A percentile compares a stretch with the other conserved stretches of the same genome.
phyloP scores from a whole-genome alignment of 1,140 invertebrate species.

The Drosophila sucinea region DNA sequence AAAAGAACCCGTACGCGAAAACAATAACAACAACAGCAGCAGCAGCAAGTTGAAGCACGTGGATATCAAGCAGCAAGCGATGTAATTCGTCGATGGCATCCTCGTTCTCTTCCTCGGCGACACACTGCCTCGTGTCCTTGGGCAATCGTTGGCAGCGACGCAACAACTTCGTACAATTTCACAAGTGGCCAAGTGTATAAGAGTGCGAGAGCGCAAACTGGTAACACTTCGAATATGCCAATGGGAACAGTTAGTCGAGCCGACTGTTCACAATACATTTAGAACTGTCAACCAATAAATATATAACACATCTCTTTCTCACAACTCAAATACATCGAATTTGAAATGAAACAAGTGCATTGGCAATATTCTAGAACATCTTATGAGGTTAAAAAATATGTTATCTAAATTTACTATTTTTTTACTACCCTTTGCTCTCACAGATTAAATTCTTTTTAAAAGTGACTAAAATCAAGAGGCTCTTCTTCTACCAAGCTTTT shows the following conservation, averaged over 20 bases:
- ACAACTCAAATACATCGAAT: no score
- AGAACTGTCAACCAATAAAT: no score
- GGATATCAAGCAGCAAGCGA: slow-evolving; percentile 50
- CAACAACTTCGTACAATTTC: slow-evolving; percentile 34
- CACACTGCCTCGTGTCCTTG: slow-evolving; percentile 37
- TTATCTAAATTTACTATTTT: no score
- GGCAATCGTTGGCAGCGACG: slow-evolving; percentile 67
- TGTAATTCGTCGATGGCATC: slow-evolving; percentile 71
- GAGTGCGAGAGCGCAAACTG: background rate
- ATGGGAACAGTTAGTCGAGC: background rate
- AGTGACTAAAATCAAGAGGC: no score
- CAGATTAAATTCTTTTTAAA: no score
- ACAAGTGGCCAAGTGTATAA: background rate
- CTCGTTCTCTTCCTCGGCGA: slow-evolving; percentile 9
- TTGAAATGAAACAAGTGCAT: no score
- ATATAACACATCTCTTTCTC: no score
- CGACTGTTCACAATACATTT: background rate
- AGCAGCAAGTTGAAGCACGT: slow-evolving; percentile 38
- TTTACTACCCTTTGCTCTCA: no score
- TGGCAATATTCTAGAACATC: no score
- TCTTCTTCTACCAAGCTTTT: no score
- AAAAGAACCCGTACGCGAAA: slow-evolving; percentile 30
- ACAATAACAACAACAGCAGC: slow-evolving; percentile 14
- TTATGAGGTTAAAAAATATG: no score
- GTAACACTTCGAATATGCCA: background rate